Evolutionary conservation across 2,888 invertebrate genomes (phyloP).

Genomic region (Drosophila vallismaia): DNA sequence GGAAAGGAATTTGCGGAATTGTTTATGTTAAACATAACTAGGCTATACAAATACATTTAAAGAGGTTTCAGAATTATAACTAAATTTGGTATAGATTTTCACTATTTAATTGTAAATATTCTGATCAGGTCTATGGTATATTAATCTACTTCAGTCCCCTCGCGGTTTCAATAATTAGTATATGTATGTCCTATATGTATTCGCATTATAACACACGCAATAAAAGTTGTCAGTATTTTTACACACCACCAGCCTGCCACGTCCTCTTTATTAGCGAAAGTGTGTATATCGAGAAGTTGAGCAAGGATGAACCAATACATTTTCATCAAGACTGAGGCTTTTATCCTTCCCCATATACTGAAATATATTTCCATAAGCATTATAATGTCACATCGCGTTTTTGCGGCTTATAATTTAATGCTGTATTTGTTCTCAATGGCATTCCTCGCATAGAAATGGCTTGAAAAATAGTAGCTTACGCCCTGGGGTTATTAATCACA

Average conservation of each 20-base stretch:
- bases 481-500: constrained; percentile 63
- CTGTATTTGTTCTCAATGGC: constrained; percentile 31
- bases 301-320: constrained; percentile 31
- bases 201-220: neutral
- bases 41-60: no score
- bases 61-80: no score
- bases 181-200: neutral
- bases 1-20: no score
- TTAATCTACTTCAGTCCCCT: neutral
- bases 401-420: constrained; percentile 25
- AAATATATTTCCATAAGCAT: constrained; percentile 21
- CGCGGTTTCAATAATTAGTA: neutral
- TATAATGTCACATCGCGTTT: constrained; percentile 21
- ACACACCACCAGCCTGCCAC: neutral
- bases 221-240: neutral
- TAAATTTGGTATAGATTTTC: no score
- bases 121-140: neutral
- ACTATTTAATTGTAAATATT: no score
- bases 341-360: neutral
- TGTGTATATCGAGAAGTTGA: neutral
- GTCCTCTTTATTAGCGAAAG: neutral
- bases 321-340: constrained; percentile 18
- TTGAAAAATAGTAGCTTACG: constrained; percentile 35
- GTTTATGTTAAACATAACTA: no score
- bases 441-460: constrained; percentile 29